Evolutionary conservation across 1,140 invertebrate genomes (phyloP), one percentile per base, ranked within the genome.

Genomic region (Danaus plexippus): DNA sequence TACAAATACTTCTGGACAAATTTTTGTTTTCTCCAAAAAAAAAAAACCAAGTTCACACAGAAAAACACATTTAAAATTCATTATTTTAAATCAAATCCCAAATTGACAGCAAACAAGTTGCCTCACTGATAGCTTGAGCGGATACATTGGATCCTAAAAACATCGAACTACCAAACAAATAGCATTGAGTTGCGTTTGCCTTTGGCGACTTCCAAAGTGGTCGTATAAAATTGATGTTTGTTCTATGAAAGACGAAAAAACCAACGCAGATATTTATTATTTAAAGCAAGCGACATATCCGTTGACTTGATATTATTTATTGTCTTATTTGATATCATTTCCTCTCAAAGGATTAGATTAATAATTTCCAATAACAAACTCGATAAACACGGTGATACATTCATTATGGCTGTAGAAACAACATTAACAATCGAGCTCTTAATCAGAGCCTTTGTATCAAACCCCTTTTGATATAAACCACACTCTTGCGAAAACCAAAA

Each of bases 401-500:
- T 32, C 22, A 32, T 32, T 32, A 32, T 32, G 22, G 7, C 22
- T 32, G 22, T 8, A 32, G 22, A 3, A 32, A 32, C 22, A 32
- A 32, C 22, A 32, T 32, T 54, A 63, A 59, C 57, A 15, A 47
- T 52, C 42, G 22, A 49, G 46, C 22, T 54, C 60, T 67, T 64
- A 66, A 72, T 65, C 59, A 64, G 61, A 61, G 50, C 63, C 54
- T 64, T 73, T 73, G 61, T 65, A 50, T 54, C 41, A 47, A 9
- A 51, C 13, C 48, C 51, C 54, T 59, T 67, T 71, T 71, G 64
- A 70, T 66, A 50, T 47, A 49, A 57, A 54, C 63, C 59, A 58
- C 52, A 59, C 62, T 64, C 59, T 64, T 54, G 46, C 53, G 42
- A 47, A 56, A 61, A 57, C 60, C 76, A 69, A 64, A 64, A 62